A percentile compares a stretch with the other conserved stretches of the same genome.
phyloP scores from a whole-genome alignment of 2,113 vertebrate genomes.

The Paedocypris sp. region DNA sequence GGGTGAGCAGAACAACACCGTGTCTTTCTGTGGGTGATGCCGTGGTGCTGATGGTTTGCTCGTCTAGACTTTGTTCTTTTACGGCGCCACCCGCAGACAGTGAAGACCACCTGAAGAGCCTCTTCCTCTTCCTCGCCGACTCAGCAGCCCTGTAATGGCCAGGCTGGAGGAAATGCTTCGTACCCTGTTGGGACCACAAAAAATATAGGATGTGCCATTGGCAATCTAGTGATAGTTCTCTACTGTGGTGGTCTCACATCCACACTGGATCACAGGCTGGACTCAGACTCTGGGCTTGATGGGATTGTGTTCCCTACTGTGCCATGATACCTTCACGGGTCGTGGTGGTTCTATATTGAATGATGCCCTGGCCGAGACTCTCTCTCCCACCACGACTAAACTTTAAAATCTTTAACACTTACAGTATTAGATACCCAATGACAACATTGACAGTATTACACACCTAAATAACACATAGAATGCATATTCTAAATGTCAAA shows the following conservation, averaged over 20 bases:
- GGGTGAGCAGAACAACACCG: not conserved
- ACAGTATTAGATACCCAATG: no score
- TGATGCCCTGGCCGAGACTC: no score
- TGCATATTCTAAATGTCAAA: no score
- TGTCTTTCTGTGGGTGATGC: not conserved
- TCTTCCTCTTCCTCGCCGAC: slow-evolving; percentile 9
- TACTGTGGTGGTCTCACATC: slow-evolving; percentile 17
- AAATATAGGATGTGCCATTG: slow-evolving; percentile 34
- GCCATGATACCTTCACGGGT: no score
- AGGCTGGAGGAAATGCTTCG: slow-evolving; percentile 56
- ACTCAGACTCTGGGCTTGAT: not conserved
- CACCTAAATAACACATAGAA: no score
- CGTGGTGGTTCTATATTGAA: no score
- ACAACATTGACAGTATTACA: no score
- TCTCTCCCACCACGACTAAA: no score
- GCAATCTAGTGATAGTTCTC: slow-evolving; percentile 41
- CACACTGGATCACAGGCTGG: slow-evolving; percentile 36
- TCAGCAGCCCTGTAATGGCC: slow-evolving; percentile 37
- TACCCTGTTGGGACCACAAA: slow-evolving; percentile 48
- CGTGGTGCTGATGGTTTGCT: not conserved
- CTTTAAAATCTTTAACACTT: no score
- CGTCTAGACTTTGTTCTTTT: slow-evolving; percentile 37
- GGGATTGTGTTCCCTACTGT: no score
- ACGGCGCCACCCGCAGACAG: slow-evolving; percentile 17
- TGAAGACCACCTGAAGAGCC: slow-evolving; percentile 5